Base-by-base conservation (phyloP, 2,888 invertebrate species). In the Lycophotia porphyrea region DNA sequence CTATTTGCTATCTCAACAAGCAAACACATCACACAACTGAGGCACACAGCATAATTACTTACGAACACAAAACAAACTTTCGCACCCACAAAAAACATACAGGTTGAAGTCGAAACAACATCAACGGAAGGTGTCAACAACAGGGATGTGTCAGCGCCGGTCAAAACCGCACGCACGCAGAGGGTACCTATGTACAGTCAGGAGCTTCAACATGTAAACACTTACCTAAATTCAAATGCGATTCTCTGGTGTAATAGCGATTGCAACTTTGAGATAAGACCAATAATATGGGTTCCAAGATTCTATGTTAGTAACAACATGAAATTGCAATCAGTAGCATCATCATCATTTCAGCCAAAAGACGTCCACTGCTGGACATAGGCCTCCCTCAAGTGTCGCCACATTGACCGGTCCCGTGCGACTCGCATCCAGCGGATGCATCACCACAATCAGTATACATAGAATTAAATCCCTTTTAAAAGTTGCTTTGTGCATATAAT, bases 101-200 rank as follows among this genome's bases (percentile, higher is more conserved):
- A 68, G 67, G 67, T 79, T 71, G 42, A 64, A 75, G 80, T 81
- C 83, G 68, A 71, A 79, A 79, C 64, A 75, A 79, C 75, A 71
- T 75, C 67, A 71, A n/a, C 60, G 64, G 70, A 60, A 71, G 71
- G 81, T 81, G 81, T 79, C 83, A 81, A 83, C 79, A 71, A 68
- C 79, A 83, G 60, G 36, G 60, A 71, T 49, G 34, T 66, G 82
- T 84, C 77, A 84, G 64, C 72, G 39, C 44, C 73, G 64, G 81
- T 84, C 84, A 76, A 83, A 82, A 82, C 84, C 82, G n/a, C 82
- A 84, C 68, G 80, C 83, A 79, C 81, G 81, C 63, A 55, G 60
- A 13, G 61, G 44, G 58, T 47, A 21, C 47, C 63, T 63, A 4
- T 27, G 39, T 63, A 63, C 39, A 63, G 63, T 27, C 63, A 39